Base-by-base conservation (phyloP, 2,888 invertebrate genomes). In the Pollenia griseotomentosa region DNA sequence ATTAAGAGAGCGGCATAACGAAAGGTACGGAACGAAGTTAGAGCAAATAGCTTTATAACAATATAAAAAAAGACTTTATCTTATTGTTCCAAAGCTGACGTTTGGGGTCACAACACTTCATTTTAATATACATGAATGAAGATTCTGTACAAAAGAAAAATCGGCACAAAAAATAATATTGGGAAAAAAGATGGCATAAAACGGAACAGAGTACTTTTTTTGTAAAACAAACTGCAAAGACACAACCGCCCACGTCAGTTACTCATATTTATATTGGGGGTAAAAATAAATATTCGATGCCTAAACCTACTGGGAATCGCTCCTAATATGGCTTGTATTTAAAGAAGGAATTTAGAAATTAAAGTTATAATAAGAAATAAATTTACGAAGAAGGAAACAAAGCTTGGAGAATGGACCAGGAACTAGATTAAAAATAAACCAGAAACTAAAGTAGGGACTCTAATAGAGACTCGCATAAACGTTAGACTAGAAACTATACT, bases 31-130 rank as follows among this genome's bases (percentile, higher is more conserved):
- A 48, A 55, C 12, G 42, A 16, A 71, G 44, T 14, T 44, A 65
- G 65, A 81, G 65, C 57, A 51, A 66, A 74, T 48, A 75, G 63
- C 75, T 44, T 53, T 42, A 59, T 16, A 65, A 81, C 80, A 81
- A 83, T 83, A 79, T 33, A 33, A 33, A 33, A 23, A 68, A 74
- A 75, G 65, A 78, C 63, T 75, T 86, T 86, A 83, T 83, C 79
- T 83, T 44, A 79, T 86, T 86, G 79, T 80, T 70, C 3, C 40
- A 19, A 53, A 74, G 73, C 82, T 85, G 83, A 85, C 80, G 82
- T 88, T 88, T 85, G 85, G 85, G 87, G 87, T 88, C 87, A 83
- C 87, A 88, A 85, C 85, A 83, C 83, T 85, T 83, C 74, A 83
- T 57, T 6, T 33, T 33, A 79, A 84, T 84, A 68, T 79, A 79